These are phyloP conservation scores for Trissolcus brochymenae DNA, from an alignment of 2,888 invertebrate genomes.

Conservation along the genomic window DNA sequence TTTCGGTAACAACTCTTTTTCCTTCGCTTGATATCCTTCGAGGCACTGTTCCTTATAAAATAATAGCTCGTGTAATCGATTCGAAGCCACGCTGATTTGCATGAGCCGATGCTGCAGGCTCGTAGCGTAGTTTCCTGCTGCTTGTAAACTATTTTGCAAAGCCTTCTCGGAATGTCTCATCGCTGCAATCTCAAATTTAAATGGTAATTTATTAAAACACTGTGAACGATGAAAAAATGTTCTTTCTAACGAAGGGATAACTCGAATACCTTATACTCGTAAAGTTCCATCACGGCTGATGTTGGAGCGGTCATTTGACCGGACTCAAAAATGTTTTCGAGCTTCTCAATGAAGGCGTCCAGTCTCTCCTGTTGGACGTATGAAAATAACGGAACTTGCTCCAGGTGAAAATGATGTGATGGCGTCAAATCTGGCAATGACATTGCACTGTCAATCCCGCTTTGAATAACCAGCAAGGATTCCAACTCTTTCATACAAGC, in stretches of 20 bases:
- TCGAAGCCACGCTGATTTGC: conserved; percentile 77
- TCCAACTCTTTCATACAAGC: conserved; percentile 71
- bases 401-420: conserved; percentile 50
- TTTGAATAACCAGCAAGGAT: conserved; percentile 70
- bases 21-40: conserved; percentile 75
- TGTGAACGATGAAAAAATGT: background rate
- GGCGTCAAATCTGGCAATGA: conserved; percentile 31
- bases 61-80: conserved; percentile 77
- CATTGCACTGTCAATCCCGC: conserved; percentile 45
- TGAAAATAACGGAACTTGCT: conserved; percentile 72
- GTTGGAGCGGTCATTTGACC: conserved; percentile 80
- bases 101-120: conserved; percentile 78
- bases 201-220: background rate
- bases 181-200: conserved; percentile 75
- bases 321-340: conserved; percentile 76
- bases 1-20: conserved; percentile 64
- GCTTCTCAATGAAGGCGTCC: conserved; percentile 77
- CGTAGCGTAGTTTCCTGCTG: conserved; percentile 77
- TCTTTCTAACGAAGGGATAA: conserved; percentile 1
- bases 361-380: conserved; percentile 78
- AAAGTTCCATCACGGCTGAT: conserved; percentile 84
- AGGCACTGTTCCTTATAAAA: conserved; percentile 77
- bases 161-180: conserved; percentile 78
- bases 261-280: conserved; percentile 80
- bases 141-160: conserved; percentile 78